These are phyloP conservation scores for Xanthia togata DNA, from an alignment of 2,888 invertebrate species.

Conservation along the genomic window DNA sequence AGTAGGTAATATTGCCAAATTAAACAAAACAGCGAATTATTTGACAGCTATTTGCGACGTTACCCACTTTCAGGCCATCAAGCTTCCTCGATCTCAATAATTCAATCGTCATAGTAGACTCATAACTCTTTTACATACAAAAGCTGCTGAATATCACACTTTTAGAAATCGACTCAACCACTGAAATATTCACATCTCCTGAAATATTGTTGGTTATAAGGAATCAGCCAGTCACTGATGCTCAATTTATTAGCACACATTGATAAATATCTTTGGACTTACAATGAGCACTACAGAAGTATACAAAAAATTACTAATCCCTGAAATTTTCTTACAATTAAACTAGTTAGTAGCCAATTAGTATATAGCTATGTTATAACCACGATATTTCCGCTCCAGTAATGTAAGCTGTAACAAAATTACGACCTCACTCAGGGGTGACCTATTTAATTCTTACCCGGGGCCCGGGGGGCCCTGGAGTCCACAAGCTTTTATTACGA, in stretches of 20 bases:
- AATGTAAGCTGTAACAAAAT: slow-evolving; percentile 41
- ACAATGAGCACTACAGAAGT: not conserved
- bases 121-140: not conserved
- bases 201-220: not conserved
- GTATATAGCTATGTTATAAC: slow-evolving; percentile 3
- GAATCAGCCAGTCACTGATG: not conserved
- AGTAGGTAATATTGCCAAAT: no score
- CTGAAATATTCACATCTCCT: not conserved
- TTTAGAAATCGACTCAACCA: not conserved
- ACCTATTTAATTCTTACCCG: slow-evolving; percentile 50
- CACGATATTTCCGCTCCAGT: slow-evolving; percentile 18
- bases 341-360: slow-evolving; percentile 6
- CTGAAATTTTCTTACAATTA: not conserved
- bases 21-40: no score
- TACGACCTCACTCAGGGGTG: slow-evolving; percentile 28
- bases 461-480: slow-evolving; percentile 7
- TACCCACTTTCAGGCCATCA: not conserved
- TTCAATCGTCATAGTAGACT: not conserved
- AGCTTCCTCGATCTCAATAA: not conserved
- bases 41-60: no score
- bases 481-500: slow-evolving; percentile 52
- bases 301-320: not conserved
- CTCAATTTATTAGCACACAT: no score
- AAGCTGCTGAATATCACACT: not conserved
- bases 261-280: not conserved